Conservation (phyloP, 1,140 invertebrate genomes). For the Zaprionus inermis region DNA sequence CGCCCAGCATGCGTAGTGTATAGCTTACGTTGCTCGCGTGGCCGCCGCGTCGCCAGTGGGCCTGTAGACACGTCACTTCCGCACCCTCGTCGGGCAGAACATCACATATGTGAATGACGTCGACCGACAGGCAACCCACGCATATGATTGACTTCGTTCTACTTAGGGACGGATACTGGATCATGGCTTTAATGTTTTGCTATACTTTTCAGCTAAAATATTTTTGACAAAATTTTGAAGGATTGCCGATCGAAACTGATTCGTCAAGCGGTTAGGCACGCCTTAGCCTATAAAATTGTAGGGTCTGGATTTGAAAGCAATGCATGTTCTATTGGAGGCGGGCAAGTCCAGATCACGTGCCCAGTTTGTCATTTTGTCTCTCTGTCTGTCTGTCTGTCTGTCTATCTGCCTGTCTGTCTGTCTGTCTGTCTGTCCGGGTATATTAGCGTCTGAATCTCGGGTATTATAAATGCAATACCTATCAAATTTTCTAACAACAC, state of each 20-base stretch:
- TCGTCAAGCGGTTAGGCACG: background rate
- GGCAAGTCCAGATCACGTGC: background rate
- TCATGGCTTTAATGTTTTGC: constrained; percentile 13
- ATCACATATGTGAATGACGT: constrained; percentile 85
- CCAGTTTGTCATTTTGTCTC: too few species aligned
- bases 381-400: too few species aligned
- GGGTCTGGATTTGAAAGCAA: too few species aligned
- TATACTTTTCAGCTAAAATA: background rate
- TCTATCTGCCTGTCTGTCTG: too few species aligned
- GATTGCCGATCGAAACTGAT: constrained; percentile 8
- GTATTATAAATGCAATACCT: too few species aligned
- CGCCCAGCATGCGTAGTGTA: constrained; percentile 87
- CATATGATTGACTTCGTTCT: constrained; percentile 59
- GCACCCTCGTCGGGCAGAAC: constrained; percentile 84
- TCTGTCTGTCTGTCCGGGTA: too few species aligned
- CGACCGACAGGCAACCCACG: constrained; percentile 85
- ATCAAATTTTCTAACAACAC: background rate
- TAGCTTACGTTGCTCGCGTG: constrained; percentile 89
- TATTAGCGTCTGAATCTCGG: too few species aligned
- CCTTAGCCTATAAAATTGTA: too few species aligned
- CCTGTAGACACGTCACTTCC: constrained; percentile 85
- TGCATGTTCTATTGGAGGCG: too few species aligned
- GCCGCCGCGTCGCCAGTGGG: constrained; percentile 88
- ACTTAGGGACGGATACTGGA: constrained; percentile 11
- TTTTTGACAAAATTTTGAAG: constrained; percentile 34